These are phyloP conservation scores for Aleiodes testaceus DNA, from an alignment of 2,888 invertebrate species.

Conservation along the genomic window DNA sequence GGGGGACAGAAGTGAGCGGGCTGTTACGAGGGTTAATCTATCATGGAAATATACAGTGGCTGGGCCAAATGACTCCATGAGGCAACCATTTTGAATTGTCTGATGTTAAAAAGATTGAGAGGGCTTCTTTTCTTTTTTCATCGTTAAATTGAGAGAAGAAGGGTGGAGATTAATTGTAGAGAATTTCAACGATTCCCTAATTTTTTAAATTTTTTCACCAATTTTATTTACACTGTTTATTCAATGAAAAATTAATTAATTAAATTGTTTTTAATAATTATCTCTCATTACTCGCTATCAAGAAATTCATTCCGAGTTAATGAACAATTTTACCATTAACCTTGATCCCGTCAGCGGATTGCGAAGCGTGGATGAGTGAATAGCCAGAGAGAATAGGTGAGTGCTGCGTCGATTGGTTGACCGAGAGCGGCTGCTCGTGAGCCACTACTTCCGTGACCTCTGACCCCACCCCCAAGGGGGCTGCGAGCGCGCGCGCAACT, in stretches of 20 bases:
- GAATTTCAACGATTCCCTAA: too few relatives aligned
- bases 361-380: slow-evolving; percentile 12
- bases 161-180: too few relatives aligned
- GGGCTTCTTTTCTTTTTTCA: too few relatives aligned
- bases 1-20: neutral
- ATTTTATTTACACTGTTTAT: too few relatives aligned
- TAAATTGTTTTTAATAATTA: too few relatives aligned
- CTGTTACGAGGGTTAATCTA: slow-evolving; percentile 29
- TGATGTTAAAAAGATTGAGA: neutral
- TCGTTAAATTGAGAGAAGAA: too few relatives aligned
- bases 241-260: too few relatives aligned
- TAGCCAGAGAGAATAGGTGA: slow-evolving; percentile 52
- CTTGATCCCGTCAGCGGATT: neutral
- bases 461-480: slow-evolving; percentile 67
- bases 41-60: slow-evolving; percentile 31
- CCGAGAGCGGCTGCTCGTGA: slow-evolving; percentile 58
- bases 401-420: slow-evolving; percentile 67
- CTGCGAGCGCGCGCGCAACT: slow-evolving; percentile 67
- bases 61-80: neutral
- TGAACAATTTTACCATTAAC: slow-evolving; percentile 1
- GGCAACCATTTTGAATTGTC: neutral
- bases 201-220: too few relatives aligned
- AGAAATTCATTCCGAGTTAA: neutral
- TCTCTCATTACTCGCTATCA: too few relatives aligned
- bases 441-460: slow-evolving; percentile 64